Evolutionary conservation across 2,113 vertebrate species (phyloP).

Genomic region (Lathamus discolor): DNA sequence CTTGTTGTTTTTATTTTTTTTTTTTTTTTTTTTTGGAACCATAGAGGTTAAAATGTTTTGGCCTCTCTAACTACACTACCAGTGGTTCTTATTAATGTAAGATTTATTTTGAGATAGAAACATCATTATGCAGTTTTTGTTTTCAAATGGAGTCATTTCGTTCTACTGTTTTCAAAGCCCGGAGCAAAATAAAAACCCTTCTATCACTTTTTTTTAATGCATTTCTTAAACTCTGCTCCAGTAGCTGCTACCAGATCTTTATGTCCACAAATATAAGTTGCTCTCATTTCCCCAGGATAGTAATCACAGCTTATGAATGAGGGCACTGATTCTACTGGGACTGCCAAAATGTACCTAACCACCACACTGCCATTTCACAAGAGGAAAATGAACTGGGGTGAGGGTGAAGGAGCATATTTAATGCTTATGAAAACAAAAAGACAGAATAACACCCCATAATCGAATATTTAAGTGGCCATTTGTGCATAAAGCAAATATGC

Average conservation of each 20-base stretch:
- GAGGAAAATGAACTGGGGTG: neutral
- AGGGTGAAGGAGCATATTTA: neutral
- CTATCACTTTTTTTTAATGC: neutral
- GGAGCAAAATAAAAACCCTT: neutral
- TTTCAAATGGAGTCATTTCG: neutral
- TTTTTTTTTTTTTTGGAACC: neutral
- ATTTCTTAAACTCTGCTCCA: neutral
- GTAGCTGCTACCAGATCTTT: neutral
- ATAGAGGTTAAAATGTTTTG: constrained; percentile 29
- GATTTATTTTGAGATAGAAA: constrained; percentile 52
- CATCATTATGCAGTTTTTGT: constrained; percentile 30
- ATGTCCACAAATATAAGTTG: neutral
- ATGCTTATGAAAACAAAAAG: neutral
- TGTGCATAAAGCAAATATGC: neutral
- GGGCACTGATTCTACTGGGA: neutral
- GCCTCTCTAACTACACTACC: constrained; percentile 19
- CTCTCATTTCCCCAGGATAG: neutral
- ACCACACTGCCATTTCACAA: neutral
- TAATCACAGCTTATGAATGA: constrained; percentile 9
- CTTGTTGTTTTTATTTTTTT: constrained; percentile 21
- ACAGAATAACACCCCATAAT: neutral
- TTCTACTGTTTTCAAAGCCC: constrained; percentile 29
- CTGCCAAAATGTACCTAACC: neutral
- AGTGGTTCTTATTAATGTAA: constrained; percentile 15
- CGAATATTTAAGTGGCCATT: neutral